Percentiles rank a stretch among this genome's conserved stretches.
Evolutionary conservation across 2,797 vertebrate species (phyloP).

Genomic region (Coccyzus lansbergi): DNA sequence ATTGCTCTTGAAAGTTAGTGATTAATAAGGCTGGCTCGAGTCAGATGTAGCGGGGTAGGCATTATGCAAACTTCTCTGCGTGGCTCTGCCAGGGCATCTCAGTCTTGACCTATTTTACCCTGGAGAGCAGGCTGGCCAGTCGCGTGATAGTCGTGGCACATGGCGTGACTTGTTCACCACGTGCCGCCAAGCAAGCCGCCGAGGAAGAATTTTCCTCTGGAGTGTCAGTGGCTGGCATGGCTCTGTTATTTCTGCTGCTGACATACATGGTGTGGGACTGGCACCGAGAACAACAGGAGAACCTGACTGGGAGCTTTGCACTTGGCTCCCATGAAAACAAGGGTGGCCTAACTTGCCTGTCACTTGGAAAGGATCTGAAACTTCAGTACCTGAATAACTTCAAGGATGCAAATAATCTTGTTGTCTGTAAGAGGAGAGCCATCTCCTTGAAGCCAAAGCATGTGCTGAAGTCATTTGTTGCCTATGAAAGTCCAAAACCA

Average conservation of each 20-base stretch:
- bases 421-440: background rate
- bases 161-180: background rate
- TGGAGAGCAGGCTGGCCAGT: constrained; percentile 1
- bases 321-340: background rate
- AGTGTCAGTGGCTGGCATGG: background rate
- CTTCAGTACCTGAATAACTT: background rate
- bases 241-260: background rate
- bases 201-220: background rate
- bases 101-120: constrained; percentile 16
- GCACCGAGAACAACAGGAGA: background rate
- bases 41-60: background rate
- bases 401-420: background rate
- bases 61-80: constrained; percentile 8
- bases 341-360: background rate
- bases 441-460: background rate
- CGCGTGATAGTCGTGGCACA: background rate
- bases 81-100: constrained; percentile 40
- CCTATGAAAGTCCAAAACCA: background rate
- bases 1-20: constrained; percentile 24
- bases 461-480: background rate
- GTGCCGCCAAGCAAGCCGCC: background rate
- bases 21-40: background rate
- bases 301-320: background rate
- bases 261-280: background rate
- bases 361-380: background rate